Percentiles rank a stretch among this genome's conserved stretches.
phyloP scores from a whole-genome alignment of 2,797 vertebrate species.

The Phaenicophaeus curvirostris region DNA sequence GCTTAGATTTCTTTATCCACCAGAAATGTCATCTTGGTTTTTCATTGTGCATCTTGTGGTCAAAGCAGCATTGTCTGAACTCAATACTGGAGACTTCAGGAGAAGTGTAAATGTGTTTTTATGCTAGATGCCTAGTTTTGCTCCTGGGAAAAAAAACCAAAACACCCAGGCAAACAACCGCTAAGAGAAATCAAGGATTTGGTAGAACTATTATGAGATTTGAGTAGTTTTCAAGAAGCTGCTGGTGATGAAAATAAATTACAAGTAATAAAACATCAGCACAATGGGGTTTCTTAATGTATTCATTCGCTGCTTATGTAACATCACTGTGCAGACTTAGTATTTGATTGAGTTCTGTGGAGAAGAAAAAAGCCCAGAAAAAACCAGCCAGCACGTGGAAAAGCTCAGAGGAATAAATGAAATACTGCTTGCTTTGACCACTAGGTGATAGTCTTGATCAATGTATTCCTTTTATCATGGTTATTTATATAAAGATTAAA shows the following conservation, averaged over 20 bases:
- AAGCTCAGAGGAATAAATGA: background rate
- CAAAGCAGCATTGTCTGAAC: background rate
- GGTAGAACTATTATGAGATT: background rate
- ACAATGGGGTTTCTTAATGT: background rate
- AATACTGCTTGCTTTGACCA: slow-evolving; percentile 31
- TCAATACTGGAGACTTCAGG: background rate
- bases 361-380: background rate
- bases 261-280: background rate
- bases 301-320: background rate
- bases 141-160: background rate
- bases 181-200: background rate
- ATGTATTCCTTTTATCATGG: slow-evolving; percentile 67
- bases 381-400: background rate
- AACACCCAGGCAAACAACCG: too few species aligned
- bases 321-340: background rate
- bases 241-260: background rate
- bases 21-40: background rate
- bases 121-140: background rate
- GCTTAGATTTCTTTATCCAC: background rate
- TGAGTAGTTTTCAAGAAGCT: background rate
- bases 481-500: slow-evolving; percentile 75
- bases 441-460: slow-evolving; percentile 74
- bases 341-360: background rate
- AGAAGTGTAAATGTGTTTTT: background rate
- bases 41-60: background rate